Conservation (phyloP, 92 coral and sea anemone species). For the Paragorgia papillata region DNA sequence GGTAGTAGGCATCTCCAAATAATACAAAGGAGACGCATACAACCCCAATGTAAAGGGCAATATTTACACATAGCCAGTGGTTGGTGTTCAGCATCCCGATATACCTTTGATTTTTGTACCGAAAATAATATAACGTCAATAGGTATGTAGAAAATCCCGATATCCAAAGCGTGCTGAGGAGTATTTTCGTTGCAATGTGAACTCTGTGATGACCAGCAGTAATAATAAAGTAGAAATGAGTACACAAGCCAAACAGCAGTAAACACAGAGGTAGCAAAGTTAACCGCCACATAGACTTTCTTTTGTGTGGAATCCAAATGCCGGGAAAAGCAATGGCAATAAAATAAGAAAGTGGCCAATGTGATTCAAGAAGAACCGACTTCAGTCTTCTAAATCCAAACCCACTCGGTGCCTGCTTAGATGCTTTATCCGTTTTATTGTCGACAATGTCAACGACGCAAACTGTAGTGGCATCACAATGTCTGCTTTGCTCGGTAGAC, state of each 20-base stretch:
- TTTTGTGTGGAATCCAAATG: conserved; percentile 56
- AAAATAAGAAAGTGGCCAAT: conserved; percentile 56
- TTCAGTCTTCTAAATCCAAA: background rate
- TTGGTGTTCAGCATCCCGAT: conserved; percentile 34
- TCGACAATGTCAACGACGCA: background rate
- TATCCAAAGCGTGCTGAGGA: conserved; percentile 57
- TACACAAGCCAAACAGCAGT: conserved; percentile 54
- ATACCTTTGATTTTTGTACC: conserved; percentile 47
- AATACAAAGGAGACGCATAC: conserved; percentile 52
- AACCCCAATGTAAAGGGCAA: conserved; percentile 46
- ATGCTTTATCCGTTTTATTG: no score
- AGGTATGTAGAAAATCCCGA: conserved; percentile 46
- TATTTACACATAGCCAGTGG: conserved; percentile 44
- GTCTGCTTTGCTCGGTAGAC: no score
- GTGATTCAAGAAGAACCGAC: conserved; percentile 34
- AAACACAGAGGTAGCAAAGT: conserved; percentile 46
- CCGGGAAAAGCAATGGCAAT: conserved; percentile 54
- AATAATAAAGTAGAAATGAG: conserved; percentile 53
- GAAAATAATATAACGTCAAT: conserved; percentile 48
- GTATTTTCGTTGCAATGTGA: conserved; percentile 59
- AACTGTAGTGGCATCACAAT: no score
- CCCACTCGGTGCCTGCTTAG: conserved; percentile 3
- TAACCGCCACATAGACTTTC: conserved; percentile 57
- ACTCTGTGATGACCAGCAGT: conserved; percentile 36
- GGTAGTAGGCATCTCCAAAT: conserved; percentile 59